Evolutionary conservation across 1,140 invertebrate species (phyloP).

Genomic region (Anoplolepis gracilipes): DNA sequence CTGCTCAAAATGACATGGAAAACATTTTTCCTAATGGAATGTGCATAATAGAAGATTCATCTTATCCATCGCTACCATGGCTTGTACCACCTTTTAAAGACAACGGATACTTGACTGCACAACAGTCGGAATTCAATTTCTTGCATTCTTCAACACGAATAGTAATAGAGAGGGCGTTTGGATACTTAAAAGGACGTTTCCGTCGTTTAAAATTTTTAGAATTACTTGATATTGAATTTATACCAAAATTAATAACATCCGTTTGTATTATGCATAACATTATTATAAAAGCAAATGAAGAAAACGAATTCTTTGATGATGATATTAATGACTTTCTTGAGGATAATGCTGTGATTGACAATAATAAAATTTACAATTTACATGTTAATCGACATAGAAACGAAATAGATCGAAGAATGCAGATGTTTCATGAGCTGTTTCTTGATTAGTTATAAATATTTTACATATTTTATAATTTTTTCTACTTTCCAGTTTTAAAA

Average conservation of each 20-base stretch:
- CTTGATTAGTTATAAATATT: background rate
- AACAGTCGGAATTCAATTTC: constrained; percentile 7
- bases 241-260: constrained; percentile 1
- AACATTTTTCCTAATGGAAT: background rate
- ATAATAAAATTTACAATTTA: background rate
- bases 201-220: constrained; percentile 9
- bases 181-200: background rate
- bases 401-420: background rate
- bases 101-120: background rate
- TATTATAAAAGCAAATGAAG: background rate
- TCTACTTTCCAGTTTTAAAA: background rate
- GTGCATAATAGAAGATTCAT: constrained; percentile 6
- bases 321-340: background rate
- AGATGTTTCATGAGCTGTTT: constrained; percentile 5
- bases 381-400: constrained; percentile 5
- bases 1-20: constrained; percentile 5
- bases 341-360: background rate
- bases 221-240: constrained; percentile 21
- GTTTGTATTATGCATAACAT: constrained; percentile 17
- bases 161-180: background rate
- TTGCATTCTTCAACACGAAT: background rate
- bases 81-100: constrained; percentile 2
- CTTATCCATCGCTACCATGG: background rate
- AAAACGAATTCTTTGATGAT: background rate
- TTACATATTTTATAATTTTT: background rate